Conservation (phyloP, 2,113 vertebrate genomes). For the Helogale parvula region DNA sequence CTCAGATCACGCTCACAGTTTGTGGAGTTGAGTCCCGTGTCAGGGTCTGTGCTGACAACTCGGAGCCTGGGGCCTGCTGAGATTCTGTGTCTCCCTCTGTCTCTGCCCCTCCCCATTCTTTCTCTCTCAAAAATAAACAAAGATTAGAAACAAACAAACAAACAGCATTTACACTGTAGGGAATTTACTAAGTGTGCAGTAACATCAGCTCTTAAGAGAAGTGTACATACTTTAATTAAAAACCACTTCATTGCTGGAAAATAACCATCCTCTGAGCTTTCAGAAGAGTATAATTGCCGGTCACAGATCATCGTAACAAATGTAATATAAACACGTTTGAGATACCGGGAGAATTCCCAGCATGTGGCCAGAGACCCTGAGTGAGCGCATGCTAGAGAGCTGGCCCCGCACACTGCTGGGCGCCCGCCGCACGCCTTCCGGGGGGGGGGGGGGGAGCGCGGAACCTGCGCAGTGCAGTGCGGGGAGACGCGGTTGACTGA, state of each 20-base stretch:
- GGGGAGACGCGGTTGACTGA: background rate
- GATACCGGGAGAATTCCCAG: background rate
- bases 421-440: background rate
- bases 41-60: too few species aligned
- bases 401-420: background rate
- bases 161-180: background rate
- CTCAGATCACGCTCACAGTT: too few species aligned
- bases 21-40: too few species aligned
- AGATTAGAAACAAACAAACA: too few species aligned
- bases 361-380: background rate
- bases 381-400: background rate
- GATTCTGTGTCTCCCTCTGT: too few species aligned
- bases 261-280: background rate
- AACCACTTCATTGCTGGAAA: background rate
- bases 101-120: too few species aligned
- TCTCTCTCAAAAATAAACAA: too few species aligned
- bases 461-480: rapidly evolving
- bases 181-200: background rate
- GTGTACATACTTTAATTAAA: background rate
- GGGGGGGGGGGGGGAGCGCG: too few species aligned
- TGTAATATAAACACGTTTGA: background rate
- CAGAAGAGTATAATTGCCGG: background rate
- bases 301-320: background rate
- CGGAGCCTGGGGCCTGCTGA: too few species aligned
- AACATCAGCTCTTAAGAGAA: background rate